phyloP scores from a whole-genome alignment of 30 jellyfish, hydroid and myxozoan species.

The Morbakka virulenta region DNA sequence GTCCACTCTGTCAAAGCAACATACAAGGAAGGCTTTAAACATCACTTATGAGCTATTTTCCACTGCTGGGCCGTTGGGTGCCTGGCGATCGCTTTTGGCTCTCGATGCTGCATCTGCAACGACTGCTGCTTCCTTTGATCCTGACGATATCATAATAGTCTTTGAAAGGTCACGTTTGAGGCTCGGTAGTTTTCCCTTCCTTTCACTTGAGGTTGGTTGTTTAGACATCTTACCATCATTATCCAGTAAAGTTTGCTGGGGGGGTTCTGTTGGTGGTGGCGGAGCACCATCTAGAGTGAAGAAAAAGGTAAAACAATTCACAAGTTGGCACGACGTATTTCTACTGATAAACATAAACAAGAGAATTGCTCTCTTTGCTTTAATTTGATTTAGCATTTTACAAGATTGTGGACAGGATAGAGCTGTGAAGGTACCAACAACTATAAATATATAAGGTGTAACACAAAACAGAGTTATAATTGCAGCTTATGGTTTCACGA shows the following conservation, averaged over 20 bases:
- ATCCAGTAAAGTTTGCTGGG: neutral
- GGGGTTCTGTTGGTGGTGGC: conserved; percentile 21
- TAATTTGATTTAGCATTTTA: too few species aligned
- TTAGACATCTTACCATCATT: neutral
- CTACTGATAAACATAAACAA: too few species aligned
- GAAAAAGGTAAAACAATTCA: neutral
- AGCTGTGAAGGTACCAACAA: too few species aligned
- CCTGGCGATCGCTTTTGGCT: neutral
- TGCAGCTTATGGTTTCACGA: too few species aligned
- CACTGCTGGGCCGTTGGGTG: neutral
- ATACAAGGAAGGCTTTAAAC: too few species aligned
- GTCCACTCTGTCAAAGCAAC: too few species aligned
- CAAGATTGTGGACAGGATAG: too few species aligned
- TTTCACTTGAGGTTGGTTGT: neutral
- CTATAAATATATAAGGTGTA: too few species aligned
- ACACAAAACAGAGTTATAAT: too few species aligned
- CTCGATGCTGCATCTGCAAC: conserved; percentile 61
- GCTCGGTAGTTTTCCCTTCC: conserved; percentile 33
- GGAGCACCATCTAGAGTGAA: conserved; percentile 58
- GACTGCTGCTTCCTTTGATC: conserved; percentile 44
- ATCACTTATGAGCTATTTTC: neutral
- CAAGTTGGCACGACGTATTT: neutral
- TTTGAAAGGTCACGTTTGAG: conserved; percentile 42
- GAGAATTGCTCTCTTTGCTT: too few species aligned
- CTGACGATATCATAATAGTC: conserved; percentile 25